phyloP scores from a whole-genome alignment of 2,113 vertebrate species.

The Dasyprocta punctata region DNA sequence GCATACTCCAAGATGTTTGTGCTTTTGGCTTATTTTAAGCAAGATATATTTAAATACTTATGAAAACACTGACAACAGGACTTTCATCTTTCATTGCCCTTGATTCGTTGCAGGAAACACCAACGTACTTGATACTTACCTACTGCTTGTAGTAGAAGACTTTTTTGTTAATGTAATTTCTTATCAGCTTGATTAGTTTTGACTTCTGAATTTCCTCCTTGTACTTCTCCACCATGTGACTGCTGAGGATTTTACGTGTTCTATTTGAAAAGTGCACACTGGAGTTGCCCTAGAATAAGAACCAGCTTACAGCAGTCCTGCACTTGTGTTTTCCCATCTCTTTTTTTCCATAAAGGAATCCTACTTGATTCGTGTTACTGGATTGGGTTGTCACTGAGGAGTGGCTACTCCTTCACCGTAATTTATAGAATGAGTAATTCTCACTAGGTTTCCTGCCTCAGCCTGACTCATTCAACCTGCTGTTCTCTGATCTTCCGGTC shows the following conservation, averaged over 20 bases:
- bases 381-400: conserved; percentile 57
- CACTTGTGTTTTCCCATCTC: neutral
- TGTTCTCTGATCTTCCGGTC: neutral
- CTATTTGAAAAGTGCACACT: neutral
- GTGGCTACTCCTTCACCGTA: conserved; percentile 60
- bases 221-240: neutral
- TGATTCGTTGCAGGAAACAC: conserved; percentile 46
- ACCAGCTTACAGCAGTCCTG: neutral
- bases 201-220: conserved; percentile 37
- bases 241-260: neutral
- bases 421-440: conserved; percentile 57
- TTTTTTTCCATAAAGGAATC: neutral
- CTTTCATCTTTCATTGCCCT: conserved; percentile 18
- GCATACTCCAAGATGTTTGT: conserved; percentile 25
- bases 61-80: neutral
- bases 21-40: conserved; percentile 47
- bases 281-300: neutral
- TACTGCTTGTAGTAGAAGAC: conserved; percentile 32
- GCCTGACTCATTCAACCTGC: neutral
- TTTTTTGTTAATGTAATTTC: conserved; percentile 45
- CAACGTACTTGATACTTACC: conserved; percentile 35
- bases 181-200: conserved; percentile 23
- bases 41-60: conserved; percentile 33
- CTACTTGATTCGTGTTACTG: conserved; percentile 37
- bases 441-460: conserved; percentile 41